A percentile compares a stretch with the other conserved stretches of the same genome.
phyloP scores from a whole-genome alignment of 2,888 invertebrate species.

The Cyaniris semiargus region DNA sequence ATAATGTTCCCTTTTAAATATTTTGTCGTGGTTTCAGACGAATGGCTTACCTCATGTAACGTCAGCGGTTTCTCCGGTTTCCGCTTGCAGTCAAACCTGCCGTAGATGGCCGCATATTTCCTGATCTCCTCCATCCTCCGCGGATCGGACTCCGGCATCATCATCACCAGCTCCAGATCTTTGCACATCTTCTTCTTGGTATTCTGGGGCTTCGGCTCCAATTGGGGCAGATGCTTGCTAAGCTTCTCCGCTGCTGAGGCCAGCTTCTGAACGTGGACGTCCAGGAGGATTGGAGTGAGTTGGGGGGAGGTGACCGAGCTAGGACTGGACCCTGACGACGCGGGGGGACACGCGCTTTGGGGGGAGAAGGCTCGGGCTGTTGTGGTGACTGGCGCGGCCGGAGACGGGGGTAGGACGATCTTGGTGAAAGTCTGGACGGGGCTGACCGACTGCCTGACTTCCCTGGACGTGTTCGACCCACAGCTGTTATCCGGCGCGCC shows the following conservation, averaged over 20 bases:
- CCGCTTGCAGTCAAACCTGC: constrained; percentile 97
- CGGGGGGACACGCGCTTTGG: constrained; percentile 71
- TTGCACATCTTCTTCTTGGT: constrained; percentile 95
- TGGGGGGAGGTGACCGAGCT: constrained; percentile 82
- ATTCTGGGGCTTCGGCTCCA: constrained; percentile 94
- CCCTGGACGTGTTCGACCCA: constrained; percentile 64
- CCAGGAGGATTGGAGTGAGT: constrained; percentile 88
- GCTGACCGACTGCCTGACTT: constrained; percentile 51
- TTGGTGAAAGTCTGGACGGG: constrained; percentile 72
- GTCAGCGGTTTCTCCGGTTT: constrained; percentile 98
- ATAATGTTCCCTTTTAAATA: too few species aligned
- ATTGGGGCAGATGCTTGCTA: constrained; percentile 89
- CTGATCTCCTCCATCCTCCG: constrained; percentile 95
- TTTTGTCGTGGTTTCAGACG: too few species aligned
- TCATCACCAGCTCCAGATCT: constrained; percentile 94
- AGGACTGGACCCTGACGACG: constrained; percentile 81
- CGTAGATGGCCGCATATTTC: constrained; percentile 98
- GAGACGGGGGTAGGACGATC: constrained; percentile 73
- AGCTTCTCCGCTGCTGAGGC: constrained; percentile 91
- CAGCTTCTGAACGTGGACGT: constrained; percentile 91
- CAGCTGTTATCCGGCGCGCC: constrained; percentile 79
- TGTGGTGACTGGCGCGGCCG: constrained; percentile 69
- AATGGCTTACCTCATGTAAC: constrained; percentile 91
- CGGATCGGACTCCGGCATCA: constrained; percentile 93
- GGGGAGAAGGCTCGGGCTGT: constrained; percentile 69